phyloP scores from a whole-genome alignment of 2,797 vertebrate genomes.

The Synaphobranchus kaupii region DNA sequence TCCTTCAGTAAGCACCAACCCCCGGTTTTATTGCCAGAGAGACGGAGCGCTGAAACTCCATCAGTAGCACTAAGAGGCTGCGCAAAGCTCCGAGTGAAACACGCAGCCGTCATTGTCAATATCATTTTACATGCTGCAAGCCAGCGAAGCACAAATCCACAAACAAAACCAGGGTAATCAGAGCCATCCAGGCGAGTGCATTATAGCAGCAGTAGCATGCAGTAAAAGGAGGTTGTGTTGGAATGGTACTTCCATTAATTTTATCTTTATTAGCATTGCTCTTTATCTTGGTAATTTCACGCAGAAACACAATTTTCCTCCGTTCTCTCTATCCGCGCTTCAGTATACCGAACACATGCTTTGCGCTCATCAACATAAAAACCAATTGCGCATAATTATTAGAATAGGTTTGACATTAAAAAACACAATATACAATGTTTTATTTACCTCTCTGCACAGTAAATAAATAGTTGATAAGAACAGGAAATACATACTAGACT shows the following conservation, averaged over 20 bases:
- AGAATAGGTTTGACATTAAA: slow-evolving; percentile 20
- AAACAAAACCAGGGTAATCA: slow-evolving; percentile 24
- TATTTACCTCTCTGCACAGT: slow-evolving; percentile 1
- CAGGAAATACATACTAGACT: not conserved
- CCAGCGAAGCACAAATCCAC: slow-evolving; percentile 1
- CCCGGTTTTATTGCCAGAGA: not conserved
- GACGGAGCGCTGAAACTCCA: not conserved
- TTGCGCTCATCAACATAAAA: slow-evolving; percentile 29
- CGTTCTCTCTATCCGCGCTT: not conserved
- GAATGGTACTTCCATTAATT: not conserved
- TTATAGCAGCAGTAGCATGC: not conserved
- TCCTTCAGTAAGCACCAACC: not conserved
- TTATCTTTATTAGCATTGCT: slow-evolving; percentile 8
- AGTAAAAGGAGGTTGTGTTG: slow-evolving; percentile 2
- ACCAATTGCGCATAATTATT: slow-evolving; percentile 33
- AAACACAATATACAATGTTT: not conserved
- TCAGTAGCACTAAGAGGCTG: not conserved
- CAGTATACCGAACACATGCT: not conserved
- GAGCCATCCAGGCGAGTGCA: not conserved
- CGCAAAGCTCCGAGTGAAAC: not conserved
- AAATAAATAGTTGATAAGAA: not conserved
- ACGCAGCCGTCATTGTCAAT: not conserved
- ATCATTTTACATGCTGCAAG: slow-evolving; percentile 12
- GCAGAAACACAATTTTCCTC: not conserved
- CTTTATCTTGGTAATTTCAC: not conserved